Percentiles rank a stretch among this genome's conserved stretches.
phyloP scores from a whole-genome alignment of 1,140 invertebrate species.

The Branchinecta lynchi region DNA sequence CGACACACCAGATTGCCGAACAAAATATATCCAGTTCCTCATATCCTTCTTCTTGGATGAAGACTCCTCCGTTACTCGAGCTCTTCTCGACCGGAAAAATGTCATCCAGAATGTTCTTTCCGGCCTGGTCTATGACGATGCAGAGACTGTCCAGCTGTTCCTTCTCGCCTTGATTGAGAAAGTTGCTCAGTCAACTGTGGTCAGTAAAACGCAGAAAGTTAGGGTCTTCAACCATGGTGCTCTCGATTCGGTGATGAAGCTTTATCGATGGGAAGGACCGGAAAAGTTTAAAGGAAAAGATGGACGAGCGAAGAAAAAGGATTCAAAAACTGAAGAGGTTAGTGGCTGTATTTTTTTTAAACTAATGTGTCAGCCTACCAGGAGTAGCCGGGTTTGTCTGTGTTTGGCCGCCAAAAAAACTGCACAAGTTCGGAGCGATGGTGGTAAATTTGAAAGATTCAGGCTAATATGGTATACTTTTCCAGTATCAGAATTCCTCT shows the following conservation, averaged over 20 bases:
- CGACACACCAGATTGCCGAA: neutral
- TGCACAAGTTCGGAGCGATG: too few relatives aligned
- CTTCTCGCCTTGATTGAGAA: slow-evolving; percentile 9
- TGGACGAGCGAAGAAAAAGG: neutral
- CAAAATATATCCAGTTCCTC: neutral
- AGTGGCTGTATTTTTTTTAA: neutral
- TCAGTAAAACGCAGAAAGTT: slow-evolving; percentile 1
- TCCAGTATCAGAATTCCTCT: too few relatives aligned
- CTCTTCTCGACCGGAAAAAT: neutral
- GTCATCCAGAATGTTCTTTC: neutral
- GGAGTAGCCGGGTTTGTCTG: too few relatives aligned
- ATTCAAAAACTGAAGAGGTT: neutral
- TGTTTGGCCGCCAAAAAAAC: too few relatives aligned
- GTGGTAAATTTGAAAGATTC: too few relatives aligned
- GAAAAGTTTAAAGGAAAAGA: neutral
- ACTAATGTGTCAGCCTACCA: neutral
- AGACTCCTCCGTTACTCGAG: neutral
- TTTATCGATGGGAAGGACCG: slow-evolving; percentile 6
- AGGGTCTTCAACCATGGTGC: neutral
- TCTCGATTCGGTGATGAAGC: neutral
- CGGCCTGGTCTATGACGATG: neutral
- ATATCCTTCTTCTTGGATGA: neutral
- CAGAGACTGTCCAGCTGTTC: neutral
- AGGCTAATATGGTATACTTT: too few relatives aligned
- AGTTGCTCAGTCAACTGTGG: neutral